phyloP scores from a whole-genome alignment of 1,140 invertebrate genomes.

The Hestina assimilis region DNA sequence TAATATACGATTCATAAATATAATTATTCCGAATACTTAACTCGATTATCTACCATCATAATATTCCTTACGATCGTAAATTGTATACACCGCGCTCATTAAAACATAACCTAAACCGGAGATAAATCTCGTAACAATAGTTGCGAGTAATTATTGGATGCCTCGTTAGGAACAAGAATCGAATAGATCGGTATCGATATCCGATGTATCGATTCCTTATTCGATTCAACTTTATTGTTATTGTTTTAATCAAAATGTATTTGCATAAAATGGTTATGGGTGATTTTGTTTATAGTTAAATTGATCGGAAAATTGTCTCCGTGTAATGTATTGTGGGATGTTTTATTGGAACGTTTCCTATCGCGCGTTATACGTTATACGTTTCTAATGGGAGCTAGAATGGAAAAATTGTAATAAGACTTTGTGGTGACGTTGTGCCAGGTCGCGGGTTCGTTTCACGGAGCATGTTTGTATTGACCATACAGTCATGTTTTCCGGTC shows the following conservation, averaged over 20 bases:
- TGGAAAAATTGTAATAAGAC: too few relatives aligned
- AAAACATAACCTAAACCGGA: constrained; percentile 32
- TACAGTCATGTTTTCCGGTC: too few relatives aligned
- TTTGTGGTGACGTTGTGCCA: too few relatives aligned
- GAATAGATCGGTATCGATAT: constrained; percentile 52
- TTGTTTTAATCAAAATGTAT: constrained; percentile 64
- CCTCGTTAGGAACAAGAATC: constrained; percentile 73
- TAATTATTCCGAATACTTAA: constrained; percentile 2
- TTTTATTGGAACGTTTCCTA: background rate
- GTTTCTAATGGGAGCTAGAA: too few relatives aligned
- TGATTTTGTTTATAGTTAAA: too few relatives aligned
- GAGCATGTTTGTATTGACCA: too few relatives aligned
- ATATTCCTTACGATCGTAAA: constrained; percentile 19
- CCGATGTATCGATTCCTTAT: constrained; percentile 64
- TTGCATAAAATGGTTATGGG: constrained; percentile 43
- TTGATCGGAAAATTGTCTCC: constrained; percentile 14
- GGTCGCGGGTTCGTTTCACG: too few relatives aligned
- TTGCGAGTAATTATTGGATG: constrained; percentile 61
- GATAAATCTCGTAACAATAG: constrained; percentile 66
- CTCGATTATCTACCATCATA: constrained; percentile 16
- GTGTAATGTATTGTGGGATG: background rate
- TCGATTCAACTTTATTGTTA: constrained; percentile 65
- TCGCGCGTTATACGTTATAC: background rate
- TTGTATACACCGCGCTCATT: constrained; percentile 24
- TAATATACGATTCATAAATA: background rate